Evolutionary conservation across 1,140 invertebrate species (phyloP), one percentile per base, ranked within the genome.

Genomic region (Drosophila azteca): DNA sequence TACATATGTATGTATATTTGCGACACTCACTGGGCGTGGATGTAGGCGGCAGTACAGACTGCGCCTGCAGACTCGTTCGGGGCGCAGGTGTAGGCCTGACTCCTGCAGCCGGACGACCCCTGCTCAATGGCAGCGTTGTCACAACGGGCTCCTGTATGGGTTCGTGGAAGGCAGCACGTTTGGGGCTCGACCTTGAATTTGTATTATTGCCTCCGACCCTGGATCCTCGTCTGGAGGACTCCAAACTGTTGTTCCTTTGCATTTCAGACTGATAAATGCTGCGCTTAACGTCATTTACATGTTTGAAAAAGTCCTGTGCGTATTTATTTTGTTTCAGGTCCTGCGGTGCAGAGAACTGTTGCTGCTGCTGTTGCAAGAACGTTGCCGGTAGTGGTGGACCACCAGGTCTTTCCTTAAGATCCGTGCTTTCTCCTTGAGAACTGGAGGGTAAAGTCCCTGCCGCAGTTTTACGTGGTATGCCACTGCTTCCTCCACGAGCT

Each of bases 231-330:
- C 84, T 58, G 7, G 67, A 52, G 3, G 83, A 88, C 45, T 90
- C 82, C 39, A 90, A 20, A 26, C 85, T 75, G 44, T 83, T 79
- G 54, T 89, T 90, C 31, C 90, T 68, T 48, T 91, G 79, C 82
- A 90, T 90, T 57, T 91, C 90, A 0, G 90, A 89, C 15, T 91
- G 90, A 50, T 91, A 92, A n/a, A 90, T 91, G 52, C 90, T 90
- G 3, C 90, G 83, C 57, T 92, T 92, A 0, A 92, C 91, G 75
- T 92, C 91, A 44, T 90, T 91, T 0, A 92, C 89, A 64, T 92
- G 91, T 52, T 92, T 92, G 17, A 92, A 91, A 41, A 92, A 92
- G 43, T 92, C 91, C 66, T 92, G 81, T 0, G 91, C 91, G 22
- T 92, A 92, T 49, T 91, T 90, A 43, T 89, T 92, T 41, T 92